Percentiles rank a stretch among this genome's conserved stretches.
Conservation (phyloP, 1,140 invertebrate genomes). For the Drosophila oshimai region DNA sequence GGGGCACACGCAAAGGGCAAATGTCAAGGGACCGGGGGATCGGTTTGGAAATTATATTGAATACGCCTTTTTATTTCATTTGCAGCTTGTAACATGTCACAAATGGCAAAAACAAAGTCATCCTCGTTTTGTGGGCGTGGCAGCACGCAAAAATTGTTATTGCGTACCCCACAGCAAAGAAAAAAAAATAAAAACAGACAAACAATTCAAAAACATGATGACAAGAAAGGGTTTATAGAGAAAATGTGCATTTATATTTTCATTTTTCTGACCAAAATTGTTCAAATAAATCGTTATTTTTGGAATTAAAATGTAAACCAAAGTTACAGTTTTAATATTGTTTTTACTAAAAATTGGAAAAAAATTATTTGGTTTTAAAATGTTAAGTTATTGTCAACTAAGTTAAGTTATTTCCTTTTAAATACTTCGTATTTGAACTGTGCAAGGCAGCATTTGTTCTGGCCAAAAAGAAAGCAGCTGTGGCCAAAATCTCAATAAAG, state of each 20-base stretch:
- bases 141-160: conserved; percentile 27
- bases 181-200: conserved; percentile 11
- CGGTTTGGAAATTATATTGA: conserved; percentile 27
- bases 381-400: too few relatives aligned
- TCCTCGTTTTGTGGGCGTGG: conserved; percentile 19
- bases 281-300: too few relatives aligned
- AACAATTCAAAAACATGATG: background rate
- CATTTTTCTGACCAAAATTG: too few relatives aligned
- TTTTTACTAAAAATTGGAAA: too few relatives aligned
- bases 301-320: too few relatives aligned
- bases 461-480: background rate
- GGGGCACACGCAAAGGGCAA: conserved; percentile 30
- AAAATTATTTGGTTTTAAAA: too few relatives aligned
- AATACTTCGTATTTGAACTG: background rate
- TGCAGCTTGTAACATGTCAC: conserved; percentile 28
- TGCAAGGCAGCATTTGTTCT: background rate
- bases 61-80: conserved; percentile 40
- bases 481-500: background rate
- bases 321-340: too few relatives aligned
- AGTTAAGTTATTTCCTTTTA: too few relatives aligned
- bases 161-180: conserved; percentile 11
- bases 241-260: background rate
- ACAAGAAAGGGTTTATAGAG: background rate
- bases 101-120: conserved; percentile 15
- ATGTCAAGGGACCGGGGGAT: background rate